Evolutionary conservation across 2,113 vertebrate species (phyloP).

Genomic region (Perca schrenkii): DNA sequence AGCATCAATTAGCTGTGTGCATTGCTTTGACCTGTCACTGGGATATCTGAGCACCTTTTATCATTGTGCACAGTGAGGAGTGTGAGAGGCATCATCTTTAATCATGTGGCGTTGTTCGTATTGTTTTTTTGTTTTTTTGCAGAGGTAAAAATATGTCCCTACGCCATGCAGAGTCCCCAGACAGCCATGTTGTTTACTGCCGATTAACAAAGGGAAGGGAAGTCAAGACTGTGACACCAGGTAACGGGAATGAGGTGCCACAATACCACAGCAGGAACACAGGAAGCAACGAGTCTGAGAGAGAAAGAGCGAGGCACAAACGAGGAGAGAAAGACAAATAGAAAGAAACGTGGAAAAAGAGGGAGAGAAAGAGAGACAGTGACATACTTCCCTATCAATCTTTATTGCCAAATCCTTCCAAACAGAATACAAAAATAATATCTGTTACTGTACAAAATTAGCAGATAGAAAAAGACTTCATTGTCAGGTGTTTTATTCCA

Average conservation of each 20-base stretch:
- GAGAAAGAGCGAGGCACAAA: constrained; percentile 21
- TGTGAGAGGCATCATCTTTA: constrained; percentile 83
- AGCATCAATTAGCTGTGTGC: constrained; percentile 84
- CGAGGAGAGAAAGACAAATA: constrained; percentile 29
- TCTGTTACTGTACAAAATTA: constrained; percentile 17
- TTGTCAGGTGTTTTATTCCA: background rate
- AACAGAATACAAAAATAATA: constrained; percentile 17
- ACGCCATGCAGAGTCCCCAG: constrained; percentile 80
- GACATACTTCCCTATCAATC: constrained; percentile 26
- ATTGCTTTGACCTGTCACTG: constrained; percentile 85
- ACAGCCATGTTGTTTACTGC: constrained; percentile 87
- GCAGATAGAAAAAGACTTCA: background rate
- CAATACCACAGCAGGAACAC: constrained; percentile 70
- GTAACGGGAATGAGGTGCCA: constrained; percentile 80
- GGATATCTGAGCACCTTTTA: constrained; percentile 83
- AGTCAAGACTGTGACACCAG: constrained; percentile 83
- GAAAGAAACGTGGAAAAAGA: constrained; percentile 18
- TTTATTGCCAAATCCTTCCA: constrained; percentile 11
- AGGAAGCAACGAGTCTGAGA: constrained; percentile 49
- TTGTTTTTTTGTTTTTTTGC: constrained; percentile 47
- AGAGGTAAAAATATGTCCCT: constrained; percentile 81
- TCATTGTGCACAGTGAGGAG: constrained; percentile 77
- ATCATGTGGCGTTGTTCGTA: constrained; percentile 75
- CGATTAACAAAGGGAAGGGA: constrained; percentile 86
- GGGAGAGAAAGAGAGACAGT: background rate